These are phyloP conservation scores for Physella acuta DNA, from an alignment of 1,140 invertebrate species.

Conservation along the genomic window DNA sequence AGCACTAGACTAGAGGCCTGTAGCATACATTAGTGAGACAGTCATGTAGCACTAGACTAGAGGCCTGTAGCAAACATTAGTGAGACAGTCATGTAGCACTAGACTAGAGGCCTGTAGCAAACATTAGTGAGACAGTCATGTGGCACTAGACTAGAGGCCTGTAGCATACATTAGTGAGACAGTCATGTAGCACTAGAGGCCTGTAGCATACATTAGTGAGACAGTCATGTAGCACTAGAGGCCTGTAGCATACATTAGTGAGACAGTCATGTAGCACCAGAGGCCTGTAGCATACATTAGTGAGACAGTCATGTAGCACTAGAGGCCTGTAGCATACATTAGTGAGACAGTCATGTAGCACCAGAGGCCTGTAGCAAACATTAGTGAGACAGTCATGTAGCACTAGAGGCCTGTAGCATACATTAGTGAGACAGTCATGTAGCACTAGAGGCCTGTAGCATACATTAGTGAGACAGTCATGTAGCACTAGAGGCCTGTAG, in stretches of 20 bases:
- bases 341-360: slow-evolving; percentile 57
- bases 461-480: slow-evolving; percentile 42
- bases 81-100: slow-evolving; percentile 55
- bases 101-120: slow-evolving; percentile 33
- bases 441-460: slow-evolving; percentile 40
- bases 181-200: slow-evolving; percentile 52
- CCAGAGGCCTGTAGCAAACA: slow-evolving; percentile 35
- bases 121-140: slow-evolving; percentile 41
- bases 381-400: too few species aligned
- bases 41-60: slow-evolving; percentile 46
- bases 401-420: slow-evolving; percentile 48
- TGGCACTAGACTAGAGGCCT: slow-evolving; percentile 51
- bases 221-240: slow-evolving; percentile 47
- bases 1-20: slow-evolving; percentile 38
- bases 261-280: slow-evolving; percentile 55
- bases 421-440: slow-evolving; percentile 59
- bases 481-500: slow-evolving; percentile 47
- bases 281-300: slow-evolving; percentile 43
- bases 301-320: slow-evolving; percentile 44
- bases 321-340: slow-evolving; percentile 50
- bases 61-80: slow-evolving; percentile 55
- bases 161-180: slow-evolving; percentile 53
- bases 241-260: slow-evolving; percentile 52
- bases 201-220: slow-evolving; percentile 42
- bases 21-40: slow-evolving; percentile 37